These are phyloP conservation scores for Latrodectus geometricus DNA, from an alignment of 1,140 invertebrate species.

Conservation along the genomic window DNA sequence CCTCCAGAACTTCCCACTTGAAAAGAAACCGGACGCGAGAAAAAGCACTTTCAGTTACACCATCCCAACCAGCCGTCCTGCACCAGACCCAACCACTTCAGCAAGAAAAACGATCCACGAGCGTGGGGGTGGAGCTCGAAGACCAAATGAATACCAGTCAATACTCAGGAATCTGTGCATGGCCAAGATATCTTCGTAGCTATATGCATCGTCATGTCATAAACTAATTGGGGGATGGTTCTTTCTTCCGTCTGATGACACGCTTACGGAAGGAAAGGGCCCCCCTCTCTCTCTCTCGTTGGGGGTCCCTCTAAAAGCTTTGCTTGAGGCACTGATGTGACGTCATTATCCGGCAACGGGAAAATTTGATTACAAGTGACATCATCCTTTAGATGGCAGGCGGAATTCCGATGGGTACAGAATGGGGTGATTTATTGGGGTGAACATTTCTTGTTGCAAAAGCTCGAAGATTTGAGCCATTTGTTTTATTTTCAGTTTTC, in stretches of 20 bases:
- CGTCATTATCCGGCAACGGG: neutral
- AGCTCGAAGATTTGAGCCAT: too few species aligned
- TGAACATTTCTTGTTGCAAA: neutral
- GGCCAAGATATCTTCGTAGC: neutral
- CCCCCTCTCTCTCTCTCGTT: neutral
- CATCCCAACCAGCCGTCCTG: neutral
- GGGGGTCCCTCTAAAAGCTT: neutral
- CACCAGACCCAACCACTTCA: neutral
- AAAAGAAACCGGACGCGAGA: neutral
- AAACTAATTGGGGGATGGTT: slow-evolving; percentile 1
- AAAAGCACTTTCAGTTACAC: neutral
- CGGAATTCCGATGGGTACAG: neutral
- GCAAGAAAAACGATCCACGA: neutral
- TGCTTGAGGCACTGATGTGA: neutral
- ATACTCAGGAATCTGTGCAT: neutral
- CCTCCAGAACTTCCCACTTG: neutral
- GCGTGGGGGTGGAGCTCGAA: too few species aligned
- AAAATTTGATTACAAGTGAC: neutral
- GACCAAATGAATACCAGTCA: neutral
- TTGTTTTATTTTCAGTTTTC: too few species aligned
- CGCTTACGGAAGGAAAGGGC: neutral
- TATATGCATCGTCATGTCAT: neutral
- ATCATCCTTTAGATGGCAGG: neutral
- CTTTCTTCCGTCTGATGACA: neutral
- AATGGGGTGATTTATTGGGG: neutral